A percentile compares a stretch with the other conserved stretches of the same genome.
These are phyloP conservation scores for Ictalurus punctatus DNA, from an alignment of 2,113 vertebrate genomes.

Conservation along the genomic window DNA sequence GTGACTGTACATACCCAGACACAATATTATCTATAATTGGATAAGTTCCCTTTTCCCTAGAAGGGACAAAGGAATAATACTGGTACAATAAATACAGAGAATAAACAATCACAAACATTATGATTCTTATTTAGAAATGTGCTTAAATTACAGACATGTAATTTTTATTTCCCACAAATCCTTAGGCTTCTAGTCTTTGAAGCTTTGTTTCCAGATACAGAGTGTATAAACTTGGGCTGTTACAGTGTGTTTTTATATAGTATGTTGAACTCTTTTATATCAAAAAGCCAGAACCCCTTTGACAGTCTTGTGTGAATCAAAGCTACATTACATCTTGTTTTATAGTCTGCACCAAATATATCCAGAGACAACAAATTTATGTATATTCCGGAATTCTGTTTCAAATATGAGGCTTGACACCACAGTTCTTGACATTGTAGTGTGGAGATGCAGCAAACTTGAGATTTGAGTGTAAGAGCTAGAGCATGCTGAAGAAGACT, in stretches of 20 bases:
- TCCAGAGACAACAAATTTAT: constrained; percentile 9
- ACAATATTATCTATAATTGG: background rate
- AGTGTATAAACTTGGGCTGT: background rate
- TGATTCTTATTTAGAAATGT: background rate
- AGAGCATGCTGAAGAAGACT: constrained; percentile 74
- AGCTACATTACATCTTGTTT: constrained; percentile 13
- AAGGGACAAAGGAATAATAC: background rate
- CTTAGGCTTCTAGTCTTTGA: background rate
- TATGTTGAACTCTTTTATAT: background rate
- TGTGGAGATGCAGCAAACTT: constrained; percentile 78
- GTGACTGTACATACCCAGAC: background rate
- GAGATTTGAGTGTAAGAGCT: constrained; percentile 78
- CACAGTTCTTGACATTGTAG: constrained; percentile 1
- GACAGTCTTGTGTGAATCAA: constrained; percentile 1
- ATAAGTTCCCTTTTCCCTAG: background rate
- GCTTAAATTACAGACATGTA: background rate
- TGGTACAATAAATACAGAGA: background rate
- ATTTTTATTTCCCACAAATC: background rate
- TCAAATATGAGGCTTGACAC: constrained; percentile 17
- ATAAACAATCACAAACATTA: background rate
- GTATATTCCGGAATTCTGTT: constrained; percentile 11
- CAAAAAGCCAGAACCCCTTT: background rate
- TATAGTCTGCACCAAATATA: constrained; percentile 22
- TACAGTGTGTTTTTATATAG: constrained; percentile 10
- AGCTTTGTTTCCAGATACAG: background rate